A percentile compares a stretch with the other conserved stretches of the same genome.
Conservation (phyloP, 2,888 invertebrate species). For the Nomada hirtipes region DNA sequence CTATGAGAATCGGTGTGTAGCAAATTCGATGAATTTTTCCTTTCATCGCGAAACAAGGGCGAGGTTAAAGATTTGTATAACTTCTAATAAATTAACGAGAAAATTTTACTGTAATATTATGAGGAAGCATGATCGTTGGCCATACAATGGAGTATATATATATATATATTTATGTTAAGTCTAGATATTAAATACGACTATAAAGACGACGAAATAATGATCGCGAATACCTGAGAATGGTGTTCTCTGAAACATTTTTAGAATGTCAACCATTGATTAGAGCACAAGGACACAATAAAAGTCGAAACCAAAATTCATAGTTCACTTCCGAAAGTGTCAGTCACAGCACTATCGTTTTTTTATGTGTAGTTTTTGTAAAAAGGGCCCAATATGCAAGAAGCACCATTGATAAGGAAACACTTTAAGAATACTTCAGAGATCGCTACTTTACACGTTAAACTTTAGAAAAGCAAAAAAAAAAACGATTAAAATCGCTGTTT, state of each 20-base stretch:
- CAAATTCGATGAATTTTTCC: neutral
- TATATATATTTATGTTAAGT: conserved; percentile 80
- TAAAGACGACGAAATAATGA: conserved; percentile 47
- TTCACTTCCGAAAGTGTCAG: neutral
- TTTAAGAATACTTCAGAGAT: conserved; percentile 76
- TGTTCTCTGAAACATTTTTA: conserved; percentile 79
- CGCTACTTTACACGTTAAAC: conserved; percentile 66
- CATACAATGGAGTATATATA: conserved; percentile 82
- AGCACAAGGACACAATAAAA: conserved; percentile 15
- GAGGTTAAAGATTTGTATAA: conserved; percentile 69
- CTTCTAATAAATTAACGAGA: conserved; percentile 63
- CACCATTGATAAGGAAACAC: conserved; percentile 33
- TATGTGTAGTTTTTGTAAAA: conserved; percentile 39
- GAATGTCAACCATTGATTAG: conserved; percentile 41
- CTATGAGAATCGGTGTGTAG: neutral
- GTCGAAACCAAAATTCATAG: neutral
- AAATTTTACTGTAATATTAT: conserved; percentile 76
- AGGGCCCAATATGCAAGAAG: conserved; percentile 60
- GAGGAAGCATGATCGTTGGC: conserved; percentile 83
- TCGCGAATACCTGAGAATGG: conserved; percentile 71
- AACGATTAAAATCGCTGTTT: conserved; percentile 21
- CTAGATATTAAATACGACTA: conserved; percentile 72
- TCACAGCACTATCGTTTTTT: conserved; percentile 27
- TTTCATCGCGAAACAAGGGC: conserved; percentile 11
- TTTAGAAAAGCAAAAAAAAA: conserved; percentile 40